Evolutionary conservation across 2,113 vertebrate species (phyloP).

Genomic region (Microtus ochrogaster): DNA sequence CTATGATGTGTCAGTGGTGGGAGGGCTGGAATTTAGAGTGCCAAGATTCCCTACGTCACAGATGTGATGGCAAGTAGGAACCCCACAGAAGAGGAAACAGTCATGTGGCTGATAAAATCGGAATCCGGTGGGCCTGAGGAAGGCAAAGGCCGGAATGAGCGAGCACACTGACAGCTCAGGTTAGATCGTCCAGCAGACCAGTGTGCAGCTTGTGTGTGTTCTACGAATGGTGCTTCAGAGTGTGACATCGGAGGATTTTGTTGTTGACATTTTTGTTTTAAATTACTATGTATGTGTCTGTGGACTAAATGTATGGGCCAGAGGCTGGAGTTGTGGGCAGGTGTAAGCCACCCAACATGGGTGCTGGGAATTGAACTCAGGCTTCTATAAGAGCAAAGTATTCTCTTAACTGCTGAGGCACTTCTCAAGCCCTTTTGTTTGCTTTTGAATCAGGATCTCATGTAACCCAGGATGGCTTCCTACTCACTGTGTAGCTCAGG

Average conservation of each 20-base stretch:
- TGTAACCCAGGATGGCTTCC: background rate
- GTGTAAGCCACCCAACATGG: background rate
- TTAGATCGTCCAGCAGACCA: background rate
- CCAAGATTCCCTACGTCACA: background rate
- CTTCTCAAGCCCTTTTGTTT: background rate
- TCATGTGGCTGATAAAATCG: background rate
- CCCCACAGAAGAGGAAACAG: background rate
- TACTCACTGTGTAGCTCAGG: background rate
- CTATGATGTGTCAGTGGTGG: background rate
- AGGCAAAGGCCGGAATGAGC: background rate
- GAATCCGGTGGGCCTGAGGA: conserved; percentile 2
- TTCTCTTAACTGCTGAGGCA: background rate
- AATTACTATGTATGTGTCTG: background rate
- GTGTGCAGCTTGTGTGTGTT: background rate
- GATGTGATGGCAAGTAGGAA: background rate
- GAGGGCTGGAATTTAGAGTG: conserved; percentile 18
- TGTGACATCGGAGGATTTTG: background rate
- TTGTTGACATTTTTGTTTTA: background rate
- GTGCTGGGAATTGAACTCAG: background rate
- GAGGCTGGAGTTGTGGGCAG: background rate
- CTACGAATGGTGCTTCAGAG: background rate
- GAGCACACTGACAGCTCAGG: background rate
- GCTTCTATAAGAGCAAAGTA: background rate
- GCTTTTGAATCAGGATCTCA: background rate
- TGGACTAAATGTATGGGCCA: background rate